phyloP scores from a whole-genome alignment of 53 echinoderm and acorn worm genomes.

The Arbacia lixula region DNA sequence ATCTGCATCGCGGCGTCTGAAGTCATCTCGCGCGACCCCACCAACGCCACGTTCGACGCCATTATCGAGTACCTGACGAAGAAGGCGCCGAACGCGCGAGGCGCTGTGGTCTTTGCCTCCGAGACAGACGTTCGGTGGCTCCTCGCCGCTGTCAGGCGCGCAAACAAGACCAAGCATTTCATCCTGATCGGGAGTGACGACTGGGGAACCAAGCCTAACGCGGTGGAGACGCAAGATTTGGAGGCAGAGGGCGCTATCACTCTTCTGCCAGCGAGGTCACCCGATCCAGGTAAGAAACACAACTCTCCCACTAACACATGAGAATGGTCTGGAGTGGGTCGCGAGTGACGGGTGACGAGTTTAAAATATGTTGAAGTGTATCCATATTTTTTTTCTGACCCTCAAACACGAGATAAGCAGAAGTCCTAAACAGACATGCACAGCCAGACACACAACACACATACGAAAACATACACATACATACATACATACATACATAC shows the following conservation, averaged over 20 bases:
- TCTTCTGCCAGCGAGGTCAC: conserved; percentile 75
- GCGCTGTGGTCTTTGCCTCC: conserved; percentile 87
- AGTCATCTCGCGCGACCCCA: conserved; percentile 78
- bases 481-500: no score
- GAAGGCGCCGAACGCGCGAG: conserved; percentile 66
- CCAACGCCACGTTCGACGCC: conserved; percentile 70
- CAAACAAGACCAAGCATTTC: conserved; percentile 84
- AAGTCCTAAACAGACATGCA: no score
- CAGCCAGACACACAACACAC: no score
- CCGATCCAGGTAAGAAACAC: conserved; percentile 73
- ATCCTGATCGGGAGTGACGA: conserved; percentile 97
- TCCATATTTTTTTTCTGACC: no score
- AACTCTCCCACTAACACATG: not conserved
- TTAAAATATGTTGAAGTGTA: no score
- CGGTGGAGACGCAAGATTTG: conserved; percentile 70
- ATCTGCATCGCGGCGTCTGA: conserved; percentile 85
- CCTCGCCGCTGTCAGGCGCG: conserved; percentile 80
- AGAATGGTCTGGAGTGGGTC: not conserved
- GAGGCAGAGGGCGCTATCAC: conserved; percentile 95
- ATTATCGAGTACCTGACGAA: conserved; percentile 72
- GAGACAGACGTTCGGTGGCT: conserved; percentile 84
- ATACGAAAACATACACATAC: no score
- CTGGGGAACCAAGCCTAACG: conserved; percentile 95
- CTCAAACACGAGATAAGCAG: no score
- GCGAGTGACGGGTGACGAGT: no score